Evolutionary conservation across 1,140 invertebrate species (phyloP).

Genomic region (Arion vulgaris): DNA sequence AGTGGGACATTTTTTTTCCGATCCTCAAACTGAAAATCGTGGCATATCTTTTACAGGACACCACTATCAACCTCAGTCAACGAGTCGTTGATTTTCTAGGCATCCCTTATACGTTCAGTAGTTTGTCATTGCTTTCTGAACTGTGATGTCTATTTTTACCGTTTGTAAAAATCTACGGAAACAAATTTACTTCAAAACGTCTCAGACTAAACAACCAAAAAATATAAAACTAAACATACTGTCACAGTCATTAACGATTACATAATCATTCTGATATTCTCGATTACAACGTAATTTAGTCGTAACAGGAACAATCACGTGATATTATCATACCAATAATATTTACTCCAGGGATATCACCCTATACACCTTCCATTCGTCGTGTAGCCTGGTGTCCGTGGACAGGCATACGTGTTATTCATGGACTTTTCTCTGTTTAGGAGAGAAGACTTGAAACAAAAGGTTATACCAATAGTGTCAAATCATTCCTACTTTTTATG

Average conservation of each 20-base stretch:
- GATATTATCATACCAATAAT: neutral
- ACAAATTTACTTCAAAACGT: no score
- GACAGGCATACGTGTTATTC: neutral
- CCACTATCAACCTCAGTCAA: no score
- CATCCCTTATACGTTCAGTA: no score
- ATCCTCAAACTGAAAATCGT: no score
- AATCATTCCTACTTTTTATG: neutral
- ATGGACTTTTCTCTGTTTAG: neutral
- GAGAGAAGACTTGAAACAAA: neutral
- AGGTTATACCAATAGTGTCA: neutral
- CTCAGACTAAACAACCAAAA: neutral
- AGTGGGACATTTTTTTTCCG: no score
- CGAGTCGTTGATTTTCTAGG: no score
- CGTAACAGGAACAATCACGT: neutral
- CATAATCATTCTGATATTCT: neutral
- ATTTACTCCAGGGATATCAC: neutral
- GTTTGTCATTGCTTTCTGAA: no score
- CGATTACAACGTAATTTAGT: neutral
- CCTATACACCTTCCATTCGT: neutral
- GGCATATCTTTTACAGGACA: no score
- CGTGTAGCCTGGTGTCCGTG: neutral
- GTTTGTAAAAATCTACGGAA: no score
- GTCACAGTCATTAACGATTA: neutral
- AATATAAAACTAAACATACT: neutral
- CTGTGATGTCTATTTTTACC: no score